These are phyloP conservation scores for Zaprionus taronus DNA, from an alignment of 1,140 invertebrate genomes.

Conservation along the genomic window DNA sequence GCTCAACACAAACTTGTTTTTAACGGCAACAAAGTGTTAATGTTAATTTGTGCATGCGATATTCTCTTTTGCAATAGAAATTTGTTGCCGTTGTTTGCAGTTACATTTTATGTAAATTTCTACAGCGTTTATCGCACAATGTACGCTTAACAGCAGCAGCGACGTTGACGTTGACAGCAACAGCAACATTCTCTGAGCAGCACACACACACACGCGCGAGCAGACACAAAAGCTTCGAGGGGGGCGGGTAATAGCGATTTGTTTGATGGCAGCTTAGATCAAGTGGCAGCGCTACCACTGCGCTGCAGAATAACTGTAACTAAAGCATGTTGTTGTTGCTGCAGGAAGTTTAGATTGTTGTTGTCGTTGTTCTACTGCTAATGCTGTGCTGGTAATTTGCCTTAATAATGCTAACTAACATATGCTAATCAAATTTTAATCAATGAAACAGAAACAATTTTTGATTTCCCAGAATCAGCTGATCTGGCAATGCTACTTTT, in stretches of 20 bases:
- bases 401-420: neutral
- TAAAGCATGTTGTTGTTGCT: conserved; percentile 25
- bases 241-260: conserved; percentile 42
- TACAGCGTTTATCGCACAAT: conserved; percentile 49
- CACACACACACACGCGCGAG: conserved; percentile 27
- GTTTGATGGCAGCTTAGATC: conserved; percentile 55
- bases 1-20: conserved; percentile 43
- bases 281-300: conserved; percentile 45
- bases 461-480: conserved; percentile 17
- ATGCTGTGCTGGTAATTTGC: neutral
- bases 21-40: conserved; percentile 69
- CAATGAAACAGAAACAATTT: neutral
- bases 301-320: conserved; percentile 29
- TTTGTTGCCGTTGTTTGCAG: conserved; percentile 58
- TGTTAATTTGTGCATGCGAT: conserved; percentile 74
- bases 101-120: conserved; percentile 53
- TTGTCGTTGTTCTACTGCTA: neutral
- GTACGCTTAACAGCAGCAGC: conserved; percentile 27
- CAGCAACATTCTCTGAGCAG: conserved; percentile 3
- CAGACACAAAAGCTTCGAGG: conserved; percentile 25
- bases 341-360: conserved; percentile 37
- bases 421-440: neutral
- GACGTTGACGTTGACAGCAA: neutral
- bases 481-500: conserved; percentile 3
- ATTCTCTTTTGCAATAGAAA: conserved; percentile 64